phyloP scores from a whole-genome alignment of 30 jellyfish, hydroid and myxozoan species.

The Chrysaora quinquecirrha region DNA sequence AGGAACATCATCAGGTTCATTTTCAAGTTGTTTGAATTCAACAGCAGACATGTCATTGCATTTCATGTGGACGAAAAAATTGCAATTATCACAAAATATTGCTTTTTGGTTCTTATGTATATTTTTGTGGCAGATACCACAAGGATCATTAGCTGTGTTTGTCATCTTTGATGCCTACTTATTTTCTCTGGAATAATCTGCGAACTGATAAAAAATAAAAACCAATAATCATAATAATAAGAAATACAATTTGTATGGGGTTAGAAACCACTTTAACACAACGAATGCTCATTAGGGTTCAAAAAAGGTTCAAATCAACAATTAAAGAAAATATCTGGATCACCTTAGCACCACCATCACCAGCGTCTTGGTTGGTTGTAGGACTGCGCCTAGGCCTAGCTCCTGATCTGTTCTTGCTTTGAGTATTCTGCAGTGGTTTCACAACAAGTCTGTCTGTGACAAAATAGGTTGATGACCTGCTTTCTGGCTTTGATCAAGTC shows the following conservation, averaged over 20 bases:
- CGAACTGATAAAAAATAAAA: background rate
- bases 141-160: background rate
- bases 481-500: constrained; percentile 2
- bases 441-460: constrained; percentile 1
- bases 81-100: background rate
- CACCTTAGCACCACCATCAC: constrained; percentile 3
- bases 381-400: constrained; percentile 6
- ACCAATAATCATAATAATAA: background rate
- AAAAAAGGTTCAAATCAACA: background rate
- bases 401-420: constrained; percentile 2
- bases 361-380: background rate
- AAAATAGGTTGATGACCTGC: background rate
- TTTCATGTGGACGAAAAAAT: background rate
- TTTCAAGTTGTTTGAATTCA: background rate
- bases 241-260: background rate
- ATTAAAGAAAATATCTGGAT: background rate
- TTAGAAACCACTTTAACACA: background rate
- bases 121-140: background rate
- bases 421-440: constrained; percentile 1
- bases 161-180: background rate
- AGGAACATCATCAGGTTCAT: constrained; percentile 2
- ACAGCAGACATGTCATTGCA: constrained; percentile 1
- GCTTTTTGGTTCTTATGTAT: background rate
- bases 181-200: background rate
- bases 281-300: background rate